phyloP scores from a whole-genome alignment of 2,113 vertebrate genomes.

The Saguinus imperator region DNA sequence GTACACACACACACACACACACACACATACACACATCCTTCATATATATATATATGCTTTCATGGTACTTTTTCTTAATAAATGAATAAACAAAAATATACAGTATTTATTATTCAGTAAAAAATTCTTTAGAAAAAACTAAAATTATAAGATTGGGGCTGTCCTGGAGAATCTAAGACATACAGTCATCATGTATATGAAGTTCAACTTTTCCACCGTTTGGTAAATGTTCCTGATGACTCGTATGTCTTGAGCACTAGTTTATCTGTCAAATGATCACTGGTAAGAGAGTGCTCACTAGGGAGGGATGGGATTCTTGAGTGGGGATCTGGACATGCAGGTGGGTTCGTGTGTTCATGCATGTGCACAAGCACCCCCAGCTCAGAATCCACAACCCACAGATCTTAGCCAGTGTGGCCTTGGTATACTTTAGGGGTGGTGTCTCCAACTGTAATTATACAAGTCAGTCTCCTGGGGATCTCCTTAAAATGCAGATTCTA shows the following conservation, averaged over 20 bases:
- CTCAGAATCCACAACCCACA: neutral
- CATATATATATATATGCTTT: neutral
- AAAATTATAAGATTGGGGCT: neutral
- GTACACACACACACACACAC: no score
- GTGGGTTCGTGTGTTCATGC: fast-evolving
- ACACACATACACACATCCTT: no score
- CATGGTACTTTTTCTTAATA: neutral
- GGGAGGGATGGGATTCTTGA: neutral
- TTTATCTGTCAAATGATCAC: neutral
- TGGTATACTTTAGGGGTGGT: neutral
- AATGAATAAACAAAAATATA: neutral
- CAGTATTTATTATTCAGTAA: neutral
- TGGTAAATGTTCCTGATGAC: neutral
- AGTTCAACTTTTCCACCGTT: neutral
- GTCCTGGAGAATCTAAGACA: neutral
- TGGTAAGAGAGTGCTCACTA: neutral
- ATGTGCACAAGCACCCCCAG: neutral
- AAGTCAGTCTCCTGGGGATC: neutral
- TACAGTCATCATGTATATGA: neutral
- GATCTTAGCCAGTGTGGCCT: neutral
- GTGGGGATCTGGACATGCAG: neutral
- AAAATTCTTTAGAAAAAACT: neutral
- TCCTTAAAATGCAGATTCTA: neutral
- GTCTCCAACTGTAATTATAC: neutral
- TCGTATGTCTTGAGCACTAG: neutral